Conservation (phyloP, 2,888 invertebrate species). For the Heliconius charithonia region DNA sequence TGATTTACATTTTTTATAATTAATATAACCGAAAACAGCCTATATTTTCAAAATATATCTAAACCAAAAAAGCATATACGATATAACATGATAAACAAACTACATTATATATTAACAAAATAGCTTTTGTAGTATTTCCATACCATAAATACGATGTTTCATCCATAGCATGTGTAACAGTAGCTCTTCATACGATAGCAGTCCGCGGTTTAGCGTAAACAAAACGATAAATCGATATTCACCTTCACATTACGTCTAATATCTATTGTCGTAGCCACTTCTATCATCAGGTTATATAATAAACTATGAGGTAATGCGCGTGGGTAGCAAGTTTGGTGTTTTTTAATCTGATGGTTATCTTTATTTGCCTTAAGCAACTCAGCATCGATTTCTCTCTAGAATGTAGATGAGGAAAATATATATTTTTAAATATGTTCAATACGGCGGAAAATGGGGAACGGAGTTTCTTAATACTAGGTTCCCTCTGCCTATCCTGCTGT, state of each 20-base stretch:
- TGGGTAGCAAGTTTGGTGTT: not conserved
- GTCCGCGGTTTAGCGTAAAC: conserved; percentile 38
- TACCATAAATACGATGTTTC: conserved; percentile 25
- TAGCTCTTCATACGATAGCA: conserved; percentile 36
- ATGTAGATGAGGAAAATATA: too few species aligned
- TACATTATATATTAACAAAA: not conserved
- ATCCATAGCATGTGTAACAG: conserved; percentile 26
- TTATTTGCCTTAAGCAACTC: not conserved
- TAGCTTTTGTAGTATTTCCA: conserved; percentile 9
- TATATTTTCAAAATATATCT: not conserved
- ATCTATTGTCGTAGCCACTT: not conserved
- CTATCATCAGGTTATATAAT: not conserved
- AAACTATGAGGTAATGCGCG: not conserved
- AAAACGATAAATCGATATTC: conserved; percentile 45
- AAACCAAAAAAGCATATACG: not conserved
- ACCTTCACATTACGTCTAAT: conserved; percentile 10
- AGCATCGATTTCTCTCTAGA: too few species aligned
- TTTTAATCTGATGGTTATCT: not conserved
- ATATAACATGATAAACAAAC: not conserved
- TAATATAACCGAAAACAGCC: not conserved
- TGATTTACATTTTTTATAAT: not conserved
- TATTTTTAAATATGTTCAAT: too few species aligned
- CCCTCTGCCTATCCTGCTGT: too few species aligned
- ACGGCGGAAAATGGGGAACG: too few species aligned
- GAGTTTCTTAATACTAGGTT: too few species aligned